These are phyloP conservation scores for Corvus cornix DNA, from an alignment of 2,113 vertebrate genomes.

Conservation along the genomic window DNA sequence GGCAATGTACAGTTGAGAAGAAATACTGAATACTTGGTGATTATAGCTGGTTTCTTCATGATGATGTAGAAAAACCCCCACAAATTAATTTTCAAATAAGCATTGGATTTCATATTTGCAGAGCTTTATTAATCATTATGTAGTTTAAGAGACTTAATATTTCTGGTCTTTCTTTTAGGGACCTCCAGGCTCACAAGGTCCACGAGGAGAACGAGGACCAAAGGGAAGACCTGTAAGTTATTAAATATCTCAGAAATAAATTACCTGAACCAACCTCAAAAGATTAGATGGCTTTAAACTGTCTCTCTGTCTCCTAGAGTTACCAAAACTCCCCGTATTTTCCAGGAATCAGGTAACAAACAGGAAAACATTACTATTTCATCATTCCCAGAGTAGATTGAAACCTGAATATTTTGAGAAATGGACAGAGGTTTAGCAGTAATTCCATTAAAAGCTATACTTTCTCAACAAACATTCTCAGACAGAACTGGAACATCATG, in stretches of 20 bases:
- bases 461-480: neutral
- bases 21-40: neutral
- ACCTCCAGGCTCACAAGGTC: constrained; percentile 89
- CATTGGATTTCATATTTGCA: neutral
- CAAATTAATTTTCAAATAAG: neutral
- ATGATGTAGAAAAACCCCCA: neutral
- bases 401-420: neutral
- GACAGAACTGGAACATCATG: neutral
- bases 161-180: constrained; percentile 77
- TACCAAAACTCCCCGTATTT: neutral
- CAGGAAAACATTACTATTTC: neutral
- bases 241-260: neutral
- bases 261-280: neutral
- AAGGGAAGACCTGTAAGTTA: constrained; percentile 92
- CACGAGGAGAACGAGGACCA: constrained; percentile 85
- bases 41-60: neutral
- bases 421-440: neutral
- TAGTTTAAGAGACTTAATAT: neutral
- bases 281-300: neutral
- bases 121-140: neutral
- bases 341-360: neutral
- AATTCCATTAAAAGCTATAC: neutral
- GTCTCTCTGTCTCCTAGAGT: neutral
- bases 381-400: neutral
- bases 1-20: neutral